Percentiles rank a stretch among this genome's conserved stretches.
Evolutionary conservation across 2,113 vertebrate species (phyloP).

Genomic region (Otis tarda): DNA sequence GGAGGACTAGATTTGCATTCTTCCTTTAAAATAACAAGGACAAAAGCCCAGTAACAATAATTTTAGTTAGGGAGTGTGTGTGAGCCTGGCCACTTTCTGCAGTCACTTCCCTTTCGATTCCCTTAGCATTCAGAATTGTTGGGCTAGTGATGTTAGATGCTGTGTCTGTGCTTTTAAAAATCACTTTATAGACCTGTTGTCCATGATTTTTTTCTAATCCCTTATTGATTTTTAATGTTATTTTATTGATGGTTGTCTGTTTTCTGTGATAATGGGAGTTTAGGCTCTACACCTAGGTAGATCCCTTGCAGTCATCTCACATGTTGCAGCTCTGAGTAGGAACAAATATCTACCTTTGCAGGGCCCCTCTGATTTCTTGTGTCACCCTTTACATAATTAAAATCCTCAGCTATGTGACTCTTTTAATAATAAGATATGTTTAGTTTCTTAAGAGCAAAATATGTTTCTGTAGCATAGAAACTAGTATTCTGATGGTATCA

Average conservation of each 20-base stretch:
- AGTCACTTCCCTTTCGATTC: not conserved
- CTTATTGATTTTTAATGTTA: not conserved
- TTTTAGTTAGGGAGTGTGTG: not conserved
- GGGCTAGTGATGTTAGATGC: not conserved
- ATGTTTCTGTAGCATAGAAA: not conserved
- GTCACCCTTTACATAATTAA: not conserved
- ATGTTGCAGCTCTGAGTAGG: not conserved
- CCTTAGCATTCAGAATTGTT: not conserved
- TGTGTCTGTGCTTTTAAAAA: not conserved
- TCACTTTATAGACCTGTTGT: not conserved
- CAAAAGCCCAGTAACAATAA: not conserved
- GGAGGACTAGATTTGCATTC: not conserved
- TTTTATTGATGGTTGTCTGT: not conserved
- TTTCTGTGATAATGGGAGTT: not conserved
- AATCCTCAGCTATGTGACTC: not conserved
- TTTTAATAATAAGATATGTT: not conserved
- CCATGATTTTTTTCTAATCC: not conserved
- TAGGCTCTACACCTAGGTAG: not conserved
- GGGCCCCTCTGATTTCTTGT: not conserved
- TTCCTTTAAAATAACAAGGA: not conserved
- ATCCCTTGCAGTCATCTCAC: not conserved
- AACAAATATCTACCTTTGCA: not conserved
- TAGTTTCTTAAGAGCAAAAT: constrained; percentile 1
- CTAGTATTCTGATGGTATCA: not conserved
- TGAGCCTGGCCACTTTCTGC: not conserved